Conservation (phyloP, 2,113 vertebrate genomes). For the Ophthalmotilapia sp. region DNA sequence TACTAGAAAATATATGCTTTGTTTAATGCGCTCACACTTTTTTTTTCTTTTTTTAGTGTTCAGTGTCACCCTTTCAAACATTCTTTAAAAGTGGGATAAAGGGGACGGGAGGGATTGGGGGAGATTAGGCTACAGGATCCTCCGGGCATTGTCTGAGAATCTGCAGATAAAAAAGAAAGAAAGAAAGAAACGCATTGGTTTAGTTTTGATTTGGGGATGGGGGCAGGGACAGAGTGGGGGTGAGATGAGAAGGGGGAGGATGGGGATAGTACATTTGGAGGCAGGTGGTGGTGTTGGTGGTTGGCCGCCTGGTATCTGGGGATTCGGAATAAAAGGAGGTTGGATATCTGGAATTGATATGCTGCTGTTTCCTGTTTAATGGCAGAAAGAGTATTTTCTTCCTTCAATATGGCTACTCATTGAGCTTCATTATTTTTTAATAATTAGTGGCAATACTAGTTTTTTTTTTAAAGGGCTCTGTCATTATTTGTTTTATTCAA, state of each 20-base stretch:
- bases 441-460: fast-evolving
- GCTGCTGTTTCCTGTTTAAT: background rate
- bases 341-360: background rate
- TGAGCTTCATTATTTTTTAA: background rate
- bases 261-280: slow-evolving; percentile 6
- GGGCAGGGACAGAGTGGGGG: slow-evolving; percentile 7
- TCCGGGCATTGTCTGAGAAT: slow-evolving; percentile 93
- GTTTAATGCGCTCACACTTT: background rate
- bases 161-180: slow-evolving; percentile 82
- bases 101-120: slow-evolving; percentile 67
- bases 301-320: background rate
- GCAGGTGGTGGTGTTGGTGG: slow-evolving; percentile 22
- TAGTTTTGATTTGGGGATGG: slow-evolving; percentile 38
- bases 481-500: background rate
- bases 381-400: background rate
- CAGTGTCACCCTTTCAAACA: slow-evolving; percentile 89
- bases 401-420: background rate
- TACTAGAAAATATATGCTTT: background rate
- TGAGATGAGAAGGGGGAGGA: background rate
- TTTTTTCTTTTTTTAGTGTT: background rate
- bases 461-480: background rate
- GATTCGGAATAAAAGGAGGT: slow-evolving; percentile 15
- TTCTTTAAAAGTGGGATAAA: slow-evolving; percentile 92
- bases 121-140: slow-evolving; percentile 91
- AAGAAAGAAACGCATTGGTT: slow-evolving; percentile 57